phyloP scores from a whole-genome alignment of 2,888 invertebrate species.

The Trichacis sp. region DNA sequence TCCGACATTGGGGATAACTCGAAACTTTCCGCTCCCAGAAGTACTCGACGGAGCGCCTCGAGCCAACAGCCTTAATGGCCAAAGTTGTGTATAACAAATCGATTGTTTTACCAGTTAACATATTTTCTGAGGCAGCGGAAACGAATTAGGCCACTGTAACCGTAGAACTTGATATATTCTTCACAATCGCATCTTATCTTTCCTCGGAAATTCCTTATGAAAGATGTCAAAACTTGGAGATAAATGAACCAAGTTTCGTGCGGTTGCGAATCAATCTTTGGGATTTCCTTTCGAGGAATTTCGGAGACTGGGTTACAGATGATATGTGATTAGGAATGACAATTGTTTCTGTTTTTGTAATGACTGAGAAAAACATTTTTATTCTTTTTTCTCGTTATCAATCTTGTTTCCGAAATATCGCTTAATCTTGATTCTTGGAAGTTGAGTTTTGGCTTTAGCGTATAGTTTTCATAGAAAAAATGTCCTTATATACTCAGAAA shows the following conservation, averaged over 20 bases:
- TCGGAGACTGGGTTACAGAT: too few relatives aligned
- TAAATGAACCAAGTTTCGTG: background rate
- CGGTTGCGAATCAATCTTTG: background rate
- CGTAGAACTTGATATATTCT: constrained; percentile 26
- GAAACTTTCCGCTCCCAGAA: constrained; percentile 31
- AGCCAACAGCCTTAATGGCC: constrained; percentile 32
- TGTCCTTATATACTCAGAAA: too few relatives aligned
- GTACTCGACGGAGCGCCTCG: constrained; percentile 28
- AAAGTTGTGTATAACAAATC: constrained; percentile 41
- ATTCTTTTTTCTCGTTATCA: too few relatives aligned
- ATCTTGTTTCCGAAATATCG: too few relatives aligned
- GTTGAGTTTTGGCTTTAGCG: too few relatives aligned
- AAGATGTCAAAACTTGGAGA: background rate
- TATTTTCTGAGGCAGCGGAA: constrained; percentile 14
- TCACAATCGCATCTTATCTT: constrained; percentile 6
- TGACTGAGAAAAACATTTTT: too few relatives aligned
- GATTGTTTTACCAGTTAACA: constrained; percentile 38
- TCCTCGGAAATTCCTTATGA: background rate
- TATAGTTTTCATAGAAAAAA: too few relatives aligned
- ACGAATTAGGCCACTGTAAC: constrained; percentile 17
- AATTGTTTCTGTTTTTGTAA: too few relatives aligned
- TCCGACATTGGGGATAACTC: constrained; percentile 32
- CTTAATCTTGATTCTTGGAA: too few relatives aligned
- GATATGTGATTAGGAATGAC: too few relatives aligned
- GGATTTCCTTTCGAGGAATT: too few relatives aligned